Evolutionary conservation across 1,140 invertebrate species (phyloP).

Genomic region (Achatina immaculata): DNA sequence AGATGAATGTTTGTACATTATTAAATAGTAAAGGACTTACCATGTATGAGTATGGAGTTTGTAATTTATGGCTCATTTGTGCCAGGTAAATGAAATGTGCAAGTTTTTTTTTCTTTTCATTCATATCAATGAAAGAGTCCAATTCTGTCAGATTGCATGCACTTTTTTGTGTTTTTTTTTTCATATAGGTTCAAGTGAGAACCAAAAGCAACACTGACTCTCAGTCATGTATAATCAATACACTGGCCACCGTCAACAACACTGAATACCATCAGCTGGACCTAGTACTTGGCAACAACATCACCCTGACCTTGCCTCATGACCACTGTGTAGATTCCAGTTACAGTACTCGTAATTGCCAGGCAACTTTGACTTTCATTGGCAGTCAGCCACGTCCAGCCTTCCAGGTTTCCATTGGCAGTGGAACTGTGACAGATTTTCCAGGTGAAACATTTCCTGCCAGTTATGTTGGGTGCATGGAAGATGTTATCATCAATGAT

Average conservation of each 20-base stretch:
- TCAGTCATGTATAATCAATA: neutral
- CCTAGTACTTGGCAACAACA: slow-evolving; percentile 36
- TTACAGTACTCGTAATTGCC: neutral
- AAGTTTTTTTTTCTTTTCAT: too few species aligned
- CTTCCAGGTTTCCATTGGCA: slow-evolving; percentile 8
- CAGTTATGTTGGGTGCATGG: slow-evolving; percentile 88
- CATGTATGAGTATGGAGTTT: too few species aligned
- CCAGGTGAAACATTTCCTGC: neutral
- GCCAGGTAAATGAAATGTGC: too few species aligned
- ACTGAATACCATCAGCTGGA: slow-evolving; percentile 49
- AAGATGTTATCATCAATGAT: slow-evolving; percentile 89
- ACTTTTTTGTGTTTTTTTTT: too few species aligned
- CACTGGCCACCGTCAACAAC: slow-evolving; percentile 68
- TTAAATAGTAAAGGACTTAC: too few species aligned
- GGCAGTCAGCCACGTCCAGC: slow-evolving; percentile 33
- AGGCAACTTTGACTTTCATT: slow-evolving; percentile 28
- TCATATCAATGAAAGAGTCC: too few species aligned
- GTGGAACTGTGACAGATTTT: neutral
- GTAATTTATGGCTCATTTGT: too few species aligned
- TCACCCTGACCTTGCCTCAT: slow-evolving; percentile 34
- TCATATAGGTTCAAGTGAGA: neutral
- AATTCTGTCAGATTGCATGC: too few species aligned
- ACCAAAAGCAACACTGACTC: neutral
- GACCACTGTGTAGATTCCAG: slow-evolving; percentile 19
- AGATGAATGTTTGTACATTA: too few species aligned